Base-by-base conservation (phyloP, 2,797 vertebrate genomes). In the Brachyrhaphis roseni region DNA sequence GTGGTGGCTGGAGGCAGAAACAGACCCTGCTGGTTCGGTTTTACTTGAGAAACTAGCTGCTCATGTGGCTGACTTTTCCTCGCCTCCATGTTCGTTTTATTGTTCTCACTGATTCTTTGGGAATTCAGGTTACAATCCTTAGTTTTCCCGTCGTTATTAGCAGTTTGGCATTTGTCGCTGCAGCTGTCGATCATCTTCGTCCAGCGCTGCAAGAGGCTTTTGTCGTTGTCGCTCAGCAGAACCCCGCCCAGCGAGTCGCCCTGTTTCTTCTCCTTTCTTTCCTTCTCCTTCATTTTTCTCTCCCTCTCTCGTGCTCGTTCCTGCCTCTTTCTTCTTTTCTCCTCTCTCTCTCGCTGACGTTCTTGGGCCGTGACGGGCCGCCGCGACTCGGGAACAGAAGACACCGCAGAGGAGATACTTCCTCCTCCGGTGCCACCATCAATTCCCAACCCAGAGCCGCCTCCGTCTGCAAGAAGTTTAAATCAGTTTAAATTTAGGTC, bases 281-380 rank as follows among this genome's bases (percentile, higher is more conserved):
- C 97, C 82, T 96, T 96, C 90, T 98, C 97, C 80, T 97, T 97
- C 73, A 97, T 91, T 87, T 97, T 97, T 81, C 95, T 96, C 83
- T 98, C 97, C 23, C 96, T 93, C 89, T 97, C 97, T 79, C 95
- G 93, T 0, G 97, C 97, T 4, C 97, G 93, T 55, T 98, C 97
- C 83, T 98, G 97, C 55, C 97, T 94, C 76, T 97, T 95, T 59
- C 95, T 94, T 2, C 98, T 92, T 85, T 98, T 99, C 91, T 98
- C 98, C 79, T 98, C 98, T 16, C 97, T 90, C 72, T 98, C 98
- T 1, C 97, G 93, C 84, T 98, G 98, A 20, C 98, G 97, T 71
- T 98, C 98, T 90, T 98, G 97, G 4, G 98, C 98, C 0, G 98
- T 99, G 86, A 99, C 94, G 0, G 97, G 96, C 76, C 96, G 96